These are phyloP conservation scores for Pogonophryne albipinna DNA, from an alignment of 2,797 vertebrate species.

Conservation along the genomic window DNA sequence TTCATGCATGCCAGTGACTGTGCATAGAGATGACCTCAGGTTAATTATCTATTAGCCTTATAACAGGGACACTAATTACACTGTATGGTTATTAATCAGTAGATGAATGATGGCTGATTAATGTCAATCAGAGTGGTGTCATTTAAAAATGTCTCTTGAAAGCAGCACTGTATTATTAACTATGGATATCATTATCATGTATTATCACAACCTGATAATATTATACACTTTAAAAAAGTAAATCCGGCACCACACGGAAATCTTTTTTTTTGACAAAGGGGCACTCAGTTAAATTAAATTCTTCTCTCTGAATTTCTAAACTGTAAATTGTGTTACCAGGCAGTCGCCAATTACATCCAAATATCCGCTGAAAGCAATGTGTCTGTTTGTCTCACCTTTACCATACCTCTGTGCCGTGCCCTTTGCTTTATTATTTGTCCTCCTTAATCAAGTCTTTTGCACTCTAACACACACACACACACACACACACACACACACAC, in stretches of 20 bases:
- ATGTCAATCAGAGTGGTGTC: not conserved
- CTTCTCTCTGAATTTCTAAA: not conserved
- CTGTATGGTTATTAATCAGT: not conserved
- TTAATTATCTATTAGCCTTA: not conserved
- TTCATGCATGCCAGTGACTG: not conserved
- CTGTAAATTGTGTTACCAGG: not conserved
- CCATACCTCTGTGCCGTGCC: not conserved
- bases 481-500: too few relatives aligned
- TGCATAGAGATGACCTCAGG: not conserved
- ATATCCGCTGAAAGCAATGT: not conserved
- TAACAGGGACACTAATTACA: not conserved
- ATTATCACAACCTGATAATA: not conserved
- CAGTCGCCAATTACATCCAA: not conserved
- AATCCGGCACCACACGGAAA: not conserved
- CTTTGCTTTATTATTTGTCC: slow-evolving; percentile 18
- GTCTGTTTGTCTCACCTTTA: slow-evolving; percentile 20
- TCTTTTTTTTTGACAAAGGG: not conserved
- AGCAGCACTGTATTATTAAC: not conserved
- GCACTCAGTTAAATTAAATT: not conserved
- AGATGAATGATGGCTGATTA: not conserved
- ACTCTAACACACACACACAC: too few relatives aligned
- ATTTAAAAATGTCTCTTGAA: not conserved
- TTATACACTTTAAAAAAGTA: not conserved
- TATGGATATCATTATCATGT: not conserved
- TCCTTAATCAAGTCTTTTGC: slow-evolving; percentile 21